Evolutionary conservation across 2,888 invertebrate species (phyloP).

Genomic region (Schizaphis graminum): DNA sequence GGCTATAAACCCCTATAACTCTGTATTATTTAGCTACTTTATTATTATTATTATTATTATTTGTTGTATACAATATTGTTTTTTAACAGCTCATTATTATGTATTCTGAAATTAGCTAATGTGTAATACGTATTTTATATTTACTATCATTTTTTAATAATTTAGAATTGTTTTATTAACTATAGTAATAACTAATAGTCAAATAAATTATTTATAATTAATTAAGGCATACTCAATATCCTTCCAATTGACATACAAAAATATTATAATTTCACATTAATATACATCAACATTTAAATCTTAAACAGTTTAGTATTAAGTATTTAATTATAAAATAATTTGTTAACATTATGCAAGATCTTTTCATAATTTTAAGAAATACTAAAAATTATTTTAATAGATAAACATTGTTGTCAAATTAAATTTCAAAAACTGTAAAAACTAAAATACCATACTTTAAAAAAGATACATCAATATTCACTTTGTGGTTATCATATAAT

Average conservation of each 20-base stretch:
- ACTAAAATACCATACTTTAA: neutral
- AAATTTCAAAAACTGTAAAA: neutral
- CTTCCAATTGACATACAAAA: neutral
- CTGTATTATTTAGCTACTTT: neutral
- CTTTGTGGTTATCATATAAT: constrained; percentile 37
- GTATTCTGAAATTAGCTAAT: neutral
- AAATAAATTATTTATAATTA: neutral
- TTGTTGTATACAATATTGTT: neutral
- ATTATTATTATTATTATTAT: neutral
- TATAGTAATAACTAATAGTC: neutral
- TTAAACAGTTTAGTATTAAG: neutral
- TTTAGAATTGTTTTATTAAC: neutral
- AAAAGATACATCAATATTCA: constrained; percentile 40
- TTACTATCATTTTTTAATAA: neutral
- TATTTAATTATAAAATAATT: neutral
- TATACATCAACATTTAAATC: neutral
- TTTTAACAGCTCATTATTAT: neutral
- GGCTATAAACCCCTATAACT: too few species aligned
- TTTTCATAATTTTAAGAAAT: neutral
- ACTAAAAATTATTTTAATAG: neutral
- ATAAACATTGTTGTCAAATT: neutral
- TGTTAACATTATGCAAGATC: neutral
- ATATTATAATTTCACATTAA: constrained; percentile 15
- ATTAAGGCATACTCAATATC: neutral
- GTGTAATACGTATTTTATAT: neutral